Evolutionary conservation across 2,888 invertebrate species (phyloP).

Genomic region (Hesperia comma): DNA sequence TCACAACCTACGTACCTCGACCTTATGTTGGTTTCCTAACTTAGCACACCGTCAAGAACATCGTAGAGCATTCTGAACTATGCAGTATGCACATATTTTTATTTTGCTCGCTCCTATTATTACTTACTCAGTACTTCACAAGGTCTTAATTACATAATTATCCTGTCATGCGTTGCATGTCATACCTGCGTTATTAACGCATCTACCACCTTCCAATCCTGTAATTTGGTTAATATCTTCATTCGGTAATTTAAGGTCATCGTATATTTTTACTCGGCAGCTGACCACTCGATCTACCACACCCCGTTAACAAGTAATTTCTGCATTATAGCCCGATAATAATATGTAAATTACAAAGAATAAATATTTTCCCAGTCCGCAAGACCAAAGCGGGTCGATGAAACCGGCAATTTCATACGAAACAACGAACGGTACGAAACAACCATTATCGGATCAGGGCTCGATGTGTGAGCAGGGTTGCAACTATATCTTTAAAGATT

Average conservation of each 20-base stretch:
- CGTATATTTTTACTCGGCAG: slow-evolving; percentile 25
- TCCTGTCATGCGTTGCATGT: not conserved
- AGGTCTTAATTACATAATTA: not conserved
- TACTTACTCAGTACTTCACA: not conserved
- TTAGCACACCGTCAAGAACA: too few relatives aligned
- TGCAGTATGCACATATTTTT: too few relatives aligned
- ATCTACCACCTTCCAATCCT: not conserved
- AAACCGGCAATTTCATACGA: slow-evolving; percentile 56
- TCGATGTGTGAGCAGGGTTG: slow-evolving; percentile 40
- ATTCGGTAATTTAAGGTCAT: slow-evolving; percentile 17
- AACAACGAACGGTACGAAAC: slow-evolving; percentile 37
- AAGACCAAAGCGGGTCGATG: slow-evolving; percentile 53
- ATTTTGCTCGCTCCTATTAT: too few relatives aligned
- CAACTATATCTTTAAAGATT: slow-evolving; percentile 38
- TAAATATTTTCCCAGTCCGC: slow-evolving; percentile 68
- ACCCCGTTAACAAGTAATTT: slow-evolving; percentile 61
- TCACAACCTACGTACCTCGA: too few relatives aligned
- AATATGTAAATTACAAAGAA: slow-evolving; percentile 66
- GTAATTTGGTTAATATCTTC: slow-evolving; percentile 27
- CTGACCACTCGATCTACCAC: slow-evolving; percentile 44
- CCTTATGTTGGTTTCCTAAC: too few relatives aligned
- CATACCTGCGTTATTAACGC: not conserved
- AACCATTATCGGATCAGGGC: slow-evolving; percentile 46
- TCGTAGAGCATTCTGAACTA: too few relatives aligned
- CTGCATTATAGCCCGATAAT: slow-evolving; percentile 66